Evolutionary conservation across 2,113 vertebrate species (phyloP), one percentile per base, ranked within the genome.

Genomic region (Cyprinodon tularosa): DNA sequence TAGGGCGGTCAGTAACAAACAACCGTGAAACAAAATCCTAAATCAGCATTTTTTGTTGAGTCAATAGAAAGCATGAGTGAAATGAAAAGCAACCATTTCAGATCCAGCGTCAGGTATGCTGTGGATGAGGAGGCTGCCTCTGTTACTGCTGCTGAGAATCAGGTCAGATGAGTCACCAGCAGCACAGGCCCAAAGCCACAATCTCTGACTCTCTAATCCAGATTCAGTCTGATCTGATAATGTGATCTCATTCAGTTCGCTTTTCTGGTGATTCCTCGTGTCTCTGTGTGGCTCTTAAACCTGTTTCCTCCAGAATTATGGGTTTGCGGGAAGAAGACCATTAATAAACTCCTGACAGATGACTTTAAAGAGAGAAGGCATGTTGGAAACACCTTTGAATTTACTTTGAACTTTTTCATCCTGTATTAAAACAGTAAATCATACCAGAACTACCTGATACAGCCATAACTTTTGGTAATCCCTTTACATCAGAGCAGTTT

Each of bases 151-250:
- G 65, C 53, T 81, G 65, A 85, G 85, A 92, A 89, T 89, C 82
- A 90, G 92, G 90, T 90, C 89, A 91, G 85, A 90, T 90, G 92
- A 91, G 84, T 92, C 90, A 93, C 86, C 82, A 66, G 83, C 80
- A 84, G 82, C 86, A 53, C 64, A 67, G 71, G 77, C 89, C 83
- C 86, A 74, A 7, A 89, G 88, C 86, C 81, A 75, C 86, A 76
- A 76, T 80, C 84, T 69, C 83, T 78, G 20, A 14, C 82, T 83
- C 81, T 88, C 76, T 84, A 86, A 87, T 87, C 85, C 86, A 81
- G 86, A 78, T 69, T 87, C 72, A 79, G 87, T 84, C 83, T 67
- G 83, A 86, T 81, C 85, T 66, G 78, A 84, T 84, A 68, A 89
- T 75, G 86, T 73, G 73, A 86, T 77, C 79, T 78, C 81, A 76